Base-by-base conservation (phyloP, 2,888 invertebrate species). In the Glyphotaelius pellucidus region DNA sequence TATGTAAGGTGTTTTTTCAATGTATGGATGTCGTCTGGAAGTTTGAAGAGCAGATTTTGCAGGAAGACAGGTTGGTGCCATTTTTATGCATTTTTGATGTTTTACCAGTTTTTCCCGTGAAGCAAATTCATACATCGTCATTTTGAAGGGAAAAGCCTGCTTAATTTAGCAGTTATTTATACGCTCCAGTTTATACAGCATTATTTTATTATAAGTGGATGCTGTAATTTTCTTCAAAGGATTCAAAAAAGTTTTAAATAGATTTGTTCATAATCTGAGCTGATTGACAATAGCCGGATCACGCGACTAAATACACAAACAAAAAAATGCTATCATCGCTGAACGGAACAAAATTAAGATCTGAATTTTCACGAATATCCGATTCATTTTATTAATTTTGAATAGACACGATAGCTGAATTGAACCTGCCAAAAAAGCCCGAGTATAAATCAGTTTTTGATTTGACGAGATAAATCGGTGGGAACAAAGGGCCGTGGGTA, bases 401-500 rank as follows among this genome's bases (percentile, higher is more conserved):
- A 89, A 89, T 79, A 89, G 88, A 89, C 88, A 79, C 88, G 79
- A 89, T 19, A 80, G 88, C 88, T 79, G 88, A 89, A 79, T 89
- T 89, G 88, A 89, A 89, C 88, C 88, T 89, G 88, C 38, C 88
- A 79, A 35, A 42, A 80, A 32, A 38, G 88, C 88, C 79, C 35
- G 80, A 15, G 35, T 79, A 89, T 89, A 89, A 89, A 89, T 89
- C 88, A 89, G 88, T 89, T 89, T 89, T 89, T 79, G 88, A 89
- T 89, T 89, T 89, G 88, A 89, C 88, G 88, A 79, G 88, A 89
- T 89, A 89, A 89, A 89, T 79, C 32, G 88, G 88, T 79, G 88
- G 79, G 88, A 89, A 79, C 88, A 89, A 88, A 67, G 88, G 88
- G 25, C 79, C 19, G 11, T 79, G 79, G 25, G 86, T 67, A n/a